Evolutionary conservation across 2,113 vertebrate genomes (phyloP).

Genomic region (Candoia aspera): DNA sequence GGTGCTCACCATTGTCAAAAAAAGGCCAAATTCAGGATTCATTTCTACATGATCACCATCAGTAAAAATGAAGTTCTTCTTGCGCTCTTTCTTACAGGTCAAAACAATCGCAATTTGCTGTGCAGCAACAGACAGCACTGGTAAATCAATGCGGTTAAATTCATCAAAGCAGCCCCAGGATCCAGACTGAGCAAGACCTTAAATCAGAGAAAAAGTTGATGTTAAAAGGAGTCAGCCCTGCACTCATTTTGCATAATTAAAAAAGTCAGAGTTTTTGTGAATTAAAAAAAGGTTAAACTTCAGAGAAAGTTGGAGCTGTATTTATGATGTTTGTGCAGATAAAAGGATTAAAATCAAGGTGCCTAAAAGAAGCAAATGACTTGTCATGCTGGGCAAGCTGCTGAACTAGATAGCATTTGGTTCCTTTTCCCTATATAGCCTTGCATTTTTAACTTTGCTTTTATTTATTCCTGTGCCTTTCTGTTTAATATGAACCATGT

Average conservation of each 20-base stretch:
- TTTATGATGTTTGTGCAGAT: background rate
- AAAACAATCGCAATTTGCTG: slow-evolving; percentile 95
- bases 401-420: background rate
- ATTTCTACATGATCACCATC: slow-evolving; percentile 93
- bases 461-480: background rate
- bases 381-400: background rate
- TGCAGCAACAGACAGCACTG: slow-evolving; percentile 94
- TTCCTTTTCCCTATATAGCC: background rate
- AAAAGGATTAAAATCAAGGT: slow-evolving; percentile 1
- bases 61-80: slow-evolving; percentile 90
- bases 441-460: too few relatives aligned
- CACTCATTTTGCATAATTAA: background rate
- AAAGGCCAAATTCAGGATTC: slow-evolving; percentile 96
- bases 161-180: slow-evolving; percentile 99
- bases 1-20: slow-evolving; percentile 91
- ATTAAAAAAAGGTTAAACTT: background rate
- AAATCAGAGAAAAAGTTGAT: background rate
- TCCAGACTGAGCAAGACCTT: slow-evolving; percentile 95
- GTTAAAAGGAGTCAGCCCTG: background rate
- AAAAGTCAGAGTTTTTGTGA: background rate
- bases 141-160: slow-evolving; percentile 95
- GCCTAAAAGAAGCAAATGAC: background rate
- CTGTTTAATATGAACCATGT: background rate
- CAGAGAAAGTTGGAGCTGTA: background rate
- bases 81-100: slow-evolving; percentile 91